These are phyloP conservation scores for Hippopotamyrus pictus DNA, from an alignment of 2,797 vertebrate genomes.

Conservation along the genomic window DNA sequence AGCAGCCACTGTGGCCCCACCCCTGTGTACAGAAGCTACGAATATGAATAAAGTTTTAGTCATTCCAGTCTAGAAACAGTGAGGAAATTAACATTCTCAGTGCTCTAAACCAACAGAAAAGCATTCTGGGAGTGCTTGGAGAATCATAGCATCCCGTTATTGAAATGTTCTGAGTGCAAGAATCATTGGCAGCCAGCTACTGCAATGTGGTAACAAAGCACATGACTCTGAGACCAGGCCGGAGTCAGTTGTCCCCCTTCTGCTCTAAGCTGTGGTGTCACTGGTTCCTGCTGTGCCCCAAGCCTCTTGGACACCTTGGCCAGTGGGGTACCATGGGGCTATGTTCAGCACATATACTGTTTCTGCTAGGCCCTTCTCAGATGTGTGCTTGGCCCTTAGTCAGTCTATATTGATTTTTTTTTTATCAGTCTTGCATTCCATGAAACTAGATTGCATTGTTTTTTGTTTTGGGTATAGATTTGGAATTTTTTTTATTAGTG, in stretches of 20 bases:
- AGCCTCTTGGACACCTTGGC: background rate
- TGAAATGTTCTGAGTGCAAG: background rate
- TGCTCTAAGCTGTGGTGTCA: background rate
- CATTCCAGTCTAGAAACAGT: background rate
- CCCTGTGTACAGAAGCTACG: background rate
- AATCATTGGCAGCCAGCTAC: background rate
- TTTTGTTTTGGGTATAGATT: constrained; percentile 47
- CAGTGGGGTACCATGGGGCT: background rate
- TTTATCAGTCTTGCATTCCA: background rate
- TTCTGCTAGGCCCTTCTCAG: background rate
- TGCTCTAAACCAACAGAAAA: background rate
- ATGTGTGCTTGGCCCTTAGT: constrained; percentile 69
- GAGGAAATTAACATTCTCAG: background rate
- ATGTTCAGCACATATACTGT: background rate
- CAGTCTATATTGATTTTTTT: constrained; percentile 57
- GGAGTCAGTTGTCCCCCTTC: background rate
- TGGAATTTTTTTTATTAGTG: background rate
- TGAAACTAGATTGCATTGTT: constrained; percentile 63
- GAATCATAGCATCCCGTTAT: background rate
- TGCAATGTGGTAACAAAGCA: background rate
- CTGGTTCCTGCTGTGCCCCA: background rate
- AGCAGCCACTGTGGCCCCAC: background rate
- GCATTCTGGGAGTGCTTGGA: background rate
- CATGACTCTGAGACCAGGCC: background rate
- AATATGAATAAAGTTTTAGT: background rate